Conservation (phyloP, 2,113 vertebrate species). For the Heliornis fulica region DNA sequence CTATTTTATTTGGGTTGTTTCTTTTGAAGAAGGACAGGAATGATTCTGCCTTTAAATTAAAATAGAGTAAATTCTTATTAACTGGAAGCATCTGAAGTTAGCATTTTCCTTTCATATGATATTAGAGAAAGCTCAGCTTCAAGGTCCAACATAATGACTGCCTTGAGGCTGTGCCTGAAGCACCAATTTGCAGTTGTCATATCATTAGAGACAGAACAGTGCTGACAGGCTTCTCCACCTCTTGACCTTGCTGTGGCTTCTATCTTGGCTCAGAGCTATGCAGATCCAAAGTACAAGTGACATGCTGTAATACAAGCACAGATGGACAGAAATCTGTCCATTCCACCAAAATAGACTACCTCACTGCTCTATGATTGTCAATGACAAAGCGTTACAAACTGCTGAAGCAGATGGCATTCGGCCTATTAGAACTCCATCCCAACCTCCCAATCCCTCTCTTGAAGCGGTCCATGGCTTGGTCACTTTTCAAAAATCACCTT, state of each 20-base stretch:
- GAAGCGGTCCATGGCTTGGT: conserved; percentile 30
- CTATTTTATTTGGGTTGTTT: not conserved
- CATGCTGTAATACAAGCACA: conserved; percentile 75
- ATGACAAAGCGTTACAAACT: conserved; percentile 78
- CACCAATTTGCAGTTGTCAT: conserved; percentile 69
- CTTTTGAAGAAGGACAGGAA: not conserved
- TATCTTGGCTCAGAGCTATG: conserved; percentile 72
- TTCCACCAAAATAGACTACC: conserved; percentile 68
- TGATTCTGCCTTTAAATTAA: conserved; percentile 9
- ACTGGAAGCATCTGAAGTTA: conserved; percentile 45
- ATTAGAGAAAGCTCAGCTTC: conserved; percentile 42
- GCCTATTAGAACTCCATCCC: conserved; percentile 62
- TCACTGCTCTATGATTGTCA: conserved; percentile 73
- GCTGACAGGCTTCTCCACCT: conserved; percentile 74
- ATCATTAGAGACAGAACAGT: conserved; percentile 68
- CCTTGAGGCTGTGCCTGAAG: conserved; percentile 53
- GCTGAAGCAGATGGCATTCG: conserved; percentile 76
- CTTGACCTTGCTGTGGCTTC: conserved; percentile 75
- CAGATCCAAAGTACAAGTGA: conserved; percentile 78
- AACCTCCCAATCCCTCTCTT: conserved; percentile 48
- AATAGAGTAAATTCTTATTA: conserved; percentile 34
- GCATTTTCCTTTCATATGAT: conserved; percentile 49
- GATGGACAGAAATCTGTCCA: conserved; percentile 87
- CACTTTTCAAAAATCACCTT: conserved; percentile 21
- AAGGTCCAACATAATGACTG: conserved; percentile 59